Evolutionary conservation across 1,140 invertebrate genomes (phyloP).

Genomic region (Stenopsyche tienmushanensis): DNA sequence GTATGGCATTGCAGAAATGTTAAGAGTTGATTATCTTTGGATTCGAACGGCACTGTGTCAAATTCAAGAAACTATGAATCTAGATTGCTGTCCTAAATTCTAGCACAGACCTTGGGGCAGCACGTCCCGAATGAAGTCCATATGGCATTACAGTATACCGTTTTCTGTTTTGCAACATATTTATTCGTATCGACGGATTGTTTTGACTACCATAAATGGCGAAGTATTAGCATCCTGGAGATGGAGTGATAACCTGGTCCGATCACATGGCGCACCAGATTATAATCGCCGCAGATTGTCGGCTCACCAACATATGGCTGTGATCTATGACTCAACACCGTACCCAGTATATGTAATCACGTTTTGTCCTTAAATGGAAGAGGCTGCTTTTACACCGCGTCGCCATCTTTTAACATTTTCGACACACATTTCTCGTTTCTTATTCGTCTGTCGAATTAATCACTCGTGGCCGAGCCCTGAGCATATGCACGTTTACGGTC

Average conservation of each 20-base stretch:
- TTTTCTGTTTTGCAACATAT: background rate
- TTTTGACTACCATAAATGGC: background rate
- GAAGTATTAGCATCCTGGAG: background rate
- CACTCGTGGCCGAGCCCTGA: background rate
- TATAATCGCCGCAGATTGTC: slow-evolving; percentile 11
- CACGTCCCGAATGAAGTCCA: too few species aligned
- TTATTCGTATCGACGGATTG: background rate
- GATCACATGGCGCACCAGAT: background rate
- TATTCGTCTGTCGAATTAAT: slow-evolving; percentile 10
- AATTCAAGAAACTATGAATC: too few species aligned
- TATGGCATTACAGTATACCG: too few species aligned
- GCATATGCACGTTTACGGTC: background rate
- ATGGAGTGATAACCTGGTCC: background rate
- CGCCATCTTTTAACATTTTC: slow-evolving; percentile 33
- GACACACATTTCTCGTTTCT: slow-evolving; percentile 32
- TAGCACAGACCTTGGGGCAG: too few species aligned
- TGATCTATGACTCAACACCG: slow-evolving; percentile 31
- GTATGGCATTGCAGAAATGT: too few species aligned
- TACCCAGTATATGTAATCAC: slow-evolving; percentile 23
- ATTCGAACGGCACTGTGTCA: too few species aligned
- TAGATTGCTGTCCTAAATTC: too few species aligned
- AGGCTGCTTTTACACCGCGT: slow-evolving; percentile 17
- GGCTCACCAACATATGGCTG: slow-evolving; percentile 28
- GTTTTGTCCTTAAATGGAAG: slow-evolving; percentile 38
- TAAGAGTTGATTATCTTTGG: too few species aligned